Evolutionary conservation across 1,140 invertebrate genomes (phyloP).

Genomic region (Lasioglossum baleicum): DNA sequence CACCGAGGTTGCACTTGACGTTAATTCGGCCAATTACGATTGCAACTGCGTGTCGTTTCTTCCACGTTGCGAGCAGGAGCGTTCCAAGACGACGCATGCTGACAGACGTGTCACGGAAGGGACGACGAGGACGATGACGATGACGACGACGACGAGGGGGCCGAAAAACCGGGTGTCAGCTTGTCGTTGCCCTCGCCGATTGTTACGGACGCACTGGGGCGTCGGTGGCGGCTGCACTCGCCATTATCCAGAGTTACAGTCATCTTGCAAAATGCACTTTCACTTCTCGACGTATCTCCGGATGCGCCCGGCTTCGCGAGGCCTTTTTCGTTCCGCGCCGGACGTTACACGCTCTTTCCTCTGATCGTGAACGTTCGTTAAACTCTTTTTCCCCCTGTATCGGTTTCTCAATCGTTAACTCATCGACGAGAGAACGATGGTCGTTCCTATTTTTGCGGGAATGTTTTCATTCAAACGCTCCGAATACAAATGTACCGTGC

Average conservation of each 20-base stretch:
- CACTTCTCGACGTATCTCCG: slow-evolving; percentile 68
- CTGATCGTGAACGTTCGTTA: neutral
- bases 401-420: too few species aligned
- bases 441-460: neutral
- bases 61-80: neutral
- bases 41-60: slow-evolving; percentile 2
- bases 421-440: neutral
- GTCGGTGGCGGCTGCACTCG: slow-evolving; percentile 39
- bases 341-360: neutral
- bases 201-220: slow-evolving; percentile 39
- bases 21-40: slow-evolving; percentile 9
- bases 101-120: too few species aligned
- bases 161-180: slow-evolving; percentile 34
- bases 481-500: neutral
- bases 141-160: neutral
- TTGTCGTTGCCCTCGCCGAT: slow-evolving; percentile 32
- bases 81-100: neutral
- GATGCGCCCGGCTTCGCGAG: slow-evolving; percentile 55
- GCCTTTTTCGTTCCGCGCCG: slow-evolving; percentile 37
- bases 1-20: slow-evolving; percentile 17
- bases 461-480: neutral
- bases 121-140: neutral
- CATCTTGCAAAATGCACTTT: slow-evolving; percentile 69
- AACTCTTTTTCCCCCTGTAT: too few species aligned
- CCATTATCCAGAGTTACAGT: slow-evolving; percentile 54